Base-by-base conservation (phyloP, 2,888 invertebrate genomes). In the Cepaea hortensis region DNA sequence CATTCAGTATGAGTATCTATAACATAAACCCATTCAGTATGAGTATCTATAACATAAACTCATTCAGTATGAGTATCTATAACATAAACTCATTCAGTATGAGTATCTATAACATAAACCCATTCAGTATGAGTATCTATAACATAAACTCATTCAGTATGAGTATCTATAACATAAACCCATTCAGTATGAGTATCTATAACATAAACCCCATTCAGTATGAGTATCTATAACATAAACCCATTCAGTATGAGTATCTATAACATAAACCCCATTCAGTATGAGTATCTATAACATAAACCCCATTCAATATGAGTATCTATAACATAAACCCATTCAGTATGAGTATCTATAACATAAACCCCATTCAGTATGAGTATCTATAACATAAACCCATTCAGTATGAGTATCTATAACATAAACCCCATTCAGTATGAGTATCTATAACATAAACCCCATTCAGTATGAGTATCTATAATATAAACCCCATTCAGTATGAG, bases 361-460 rank as follows among this genome's bases (percentile, higher is more conserved):
- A 55, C 55, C 11, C 55, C n/a, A 55, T 55, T 9, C 11, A 55
- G 55, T 55, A 11, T n/a, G n/a, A 88, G 85, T 88, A 55, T n/a
- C 11, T 75, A 55, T 9, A 55, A 11, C 55, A 6, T 55, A 55
- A 55, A 55, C 55, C 11, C 55, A 55, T 55, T 9, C 11, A 55
- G 55, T 55, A 11, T n/a, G n/a, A 88, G 85, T 88, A 55, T n/a
- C 11, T 75, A 55, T 9, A 55, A 11, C 55, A 6, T 55, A 55
- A 55, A 55, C 55, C 11, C 55, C n/a, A 55, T 55, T 9, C 11
- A 55, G 55, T 55, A 11, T n/a, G n/a, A 88, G 85, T 88, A 55
- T n/a, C 11, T 75, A 55, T 9, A 55, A 11, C 55, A 6, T 55
- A 55, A 55, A 55, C 55, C 11, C 55, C n/a, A 55, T 55, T 9